A percentile compares a stretch with the other conserved stretches of the same genome.
phyloP scores from a whole-genome alignment of 1,140 invertebrate genomes.

The Kradibia gibbosae region DNA sequence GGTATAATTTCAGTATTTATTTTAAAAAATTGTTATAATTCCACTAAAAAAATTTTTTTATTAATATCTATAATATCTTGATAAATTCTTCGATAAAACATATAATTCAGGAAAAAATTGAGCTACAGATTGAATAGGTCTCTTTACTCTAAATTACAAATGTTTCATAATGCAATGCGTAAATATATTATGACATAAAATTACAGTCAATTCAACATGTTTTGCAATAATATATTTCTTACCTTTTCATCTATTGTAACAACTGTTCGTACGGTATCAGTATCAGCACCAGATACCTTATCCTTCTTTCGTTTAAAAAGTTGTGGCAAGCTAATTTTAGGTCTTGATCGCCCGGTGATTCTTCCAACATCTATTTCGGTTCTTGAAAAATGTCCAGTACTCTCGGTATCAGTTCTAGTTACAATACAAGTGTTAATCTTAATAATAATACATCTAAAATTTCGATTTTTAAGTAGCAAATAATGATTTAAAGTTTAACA shows the following conservation, averaged over 20 bases:
- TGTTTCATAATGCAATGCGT: no score
- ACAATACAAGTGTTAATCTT: not conserved
- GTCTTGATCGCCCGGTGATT: constrained; percentile 57
- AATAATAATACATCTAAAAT: not conserved
- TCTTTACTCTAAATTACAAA: no score
- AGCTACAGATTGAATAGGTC: no score
- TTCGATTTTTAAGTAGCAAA: constrained; percentile 43
- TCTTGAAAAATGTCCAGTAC: constrained; percentile 70
- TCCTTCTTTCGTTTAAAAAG: constrained; percentile 71
- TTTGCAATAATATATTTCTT: constrained; percentile 3
- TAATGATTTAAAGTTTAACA: constrained; percentile 2
- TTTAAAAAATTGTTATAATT: no score
- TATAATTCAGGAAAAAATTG: no score
- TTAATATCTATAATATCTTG: no score
- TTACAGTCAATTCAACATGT: not conserved
- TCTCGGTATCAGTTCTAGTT: constrained; percentile 71
- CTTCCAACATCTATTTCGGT: constrained; percentile 66
- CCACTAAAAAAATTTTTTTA: no score
- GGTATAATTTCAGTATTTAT: no score
- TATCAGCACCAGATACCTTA: constrained; percentile 69
- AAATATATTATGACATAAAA: no score
- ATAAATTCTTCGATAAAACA: no score
- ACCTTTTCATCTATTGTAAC: constrained; percentile 70
- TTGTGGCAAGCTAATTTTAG: constrained; percentile 62
- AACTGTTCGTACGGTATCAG: constrained; percentile 69